These are phyloP conservation scores for Sinella curviseta DNA, from an alignment of 1,140 invertebrate genomes.

Conservation along the genomic window DNA sequence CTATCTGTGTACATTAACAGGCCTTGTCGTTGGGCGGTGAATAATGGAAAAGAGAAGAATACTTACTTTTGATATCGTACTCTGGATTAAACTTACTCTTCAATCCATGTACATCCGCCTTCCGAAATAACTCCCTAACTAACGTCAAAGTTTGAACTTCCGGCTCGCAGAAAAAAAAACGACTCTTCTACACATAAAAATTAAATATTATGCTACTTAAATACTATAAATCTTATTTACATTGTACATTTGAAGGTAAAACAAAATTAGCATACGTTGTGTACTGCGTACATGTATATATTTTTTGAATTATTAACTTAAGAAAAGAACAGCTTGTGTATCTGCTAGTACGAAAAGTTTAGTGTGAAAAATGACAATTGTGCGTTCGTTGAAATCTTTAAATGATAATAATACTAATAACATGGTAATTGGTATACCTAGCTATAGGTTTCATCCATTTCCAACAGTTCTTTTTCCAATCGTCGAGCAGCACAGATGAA, in stretches of 20 bases:
- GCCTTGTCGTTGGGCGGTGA: constrained; percentile 20
- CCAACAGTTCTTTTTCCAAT: no score
- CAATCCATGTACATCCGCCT: constrained; percentile 15
- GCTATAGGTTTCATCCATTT: no score
- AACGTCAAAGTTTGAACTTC: neutral
- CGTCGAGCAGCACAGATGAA: neutral
- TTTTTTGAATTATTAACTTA: neutral
- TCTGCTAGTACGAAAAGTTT: neutral
- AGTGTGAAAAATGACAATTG: neutral
- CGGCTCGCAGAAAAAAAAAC: neutral
- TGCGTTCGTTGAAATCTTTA: no score
- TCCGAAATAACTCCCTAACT: neutral
- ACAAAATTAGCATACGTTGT: neutral
- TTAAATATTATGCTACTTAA: no score
- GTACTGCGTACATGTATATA: neutral
- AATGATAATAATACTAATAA: no score
- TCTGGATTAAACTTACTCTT: neutral
- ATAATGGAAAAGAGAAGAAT: neutral
- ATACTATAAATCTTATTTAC: no score
- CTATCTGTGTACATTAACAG: no score
- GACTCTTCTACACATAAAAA: neutral
- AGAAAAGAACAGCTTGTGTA: neutral
- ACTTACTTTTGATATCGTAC: constrained; percentile 12
- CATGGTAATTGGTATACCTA: no score
- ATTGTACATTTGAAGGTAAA: neutral